Evolutionary conservation across 2,797 vertebrate genomes (phyloP).

Genomic region (Anguilla anguilla): DNA sequence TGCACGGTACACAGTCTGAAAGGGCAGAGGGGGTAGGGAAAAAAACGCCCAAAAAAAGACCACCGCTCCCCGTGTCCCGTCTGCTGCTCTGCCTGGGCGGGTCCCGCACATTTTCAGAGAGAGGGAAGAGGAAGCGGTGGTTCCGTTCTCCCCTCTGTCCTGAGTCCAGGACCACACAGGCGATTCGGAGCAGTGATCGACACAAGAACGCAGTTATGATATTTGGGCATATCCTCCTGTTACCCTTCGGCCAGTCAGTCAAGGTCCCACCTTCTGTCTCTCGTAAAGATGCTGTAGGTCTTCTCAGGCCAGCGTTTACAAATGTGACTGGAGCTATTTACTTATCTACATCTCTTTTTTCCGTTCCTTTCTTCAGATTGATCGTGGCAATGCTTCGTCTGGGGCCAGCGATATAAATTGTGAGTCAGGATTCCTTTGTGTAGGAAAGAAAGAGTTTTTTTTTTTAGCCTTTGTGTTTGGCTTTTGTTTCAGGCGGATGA

Average conservation of each 20-base stretch:
- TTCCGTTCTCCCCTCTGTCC: neutral
- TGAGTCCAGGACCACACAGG: constrained; percentile 32
- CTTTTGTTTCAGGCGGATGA: constrained; percentile 38
- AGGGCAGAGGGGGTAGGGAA: neutral
- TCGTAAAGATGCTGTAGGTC: constrained; percentile 13
- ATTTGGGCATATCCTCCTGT: neutral
- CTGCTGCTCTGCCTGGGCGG: neutral
- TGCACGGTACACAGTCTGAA: neutral
- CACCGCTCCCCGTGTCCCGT: neutral
- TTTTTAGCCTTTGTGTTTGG: constrained; percentile 32
- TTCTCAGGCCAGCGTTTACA: constrained; percentile 14
- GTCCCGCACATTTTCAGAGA: constrained; percentile 1
- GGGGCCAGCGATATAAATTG: constrained; percentile 13
- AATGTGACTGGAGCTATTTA: neutral
- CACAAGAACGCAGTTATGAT: constrained; percentile 21
- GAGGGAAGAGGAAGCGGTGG: neutral
- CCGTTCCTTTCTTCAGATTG: constrained; percentile 9
- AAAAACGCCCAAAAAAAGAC: neutral
- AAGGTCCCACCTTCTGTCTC: constrained; percentile 7
- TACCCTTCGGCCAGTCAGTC: neutral
- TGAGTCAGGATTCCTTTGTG: constrained; percentile 26
- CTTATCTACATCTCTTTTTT: constrained; percentile 9
- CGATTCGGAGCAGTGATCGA: constrained; percentile 24
- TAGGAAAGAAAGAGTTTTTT: constrained; percentile 19
- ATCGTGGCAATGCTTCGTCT: constrained; percentile 13